These are phyloP conservation scores for Drosophila fungiperda DNA, from an alignment of 2,888 invertebrate species.

Conservation along the genomic window DNA sequence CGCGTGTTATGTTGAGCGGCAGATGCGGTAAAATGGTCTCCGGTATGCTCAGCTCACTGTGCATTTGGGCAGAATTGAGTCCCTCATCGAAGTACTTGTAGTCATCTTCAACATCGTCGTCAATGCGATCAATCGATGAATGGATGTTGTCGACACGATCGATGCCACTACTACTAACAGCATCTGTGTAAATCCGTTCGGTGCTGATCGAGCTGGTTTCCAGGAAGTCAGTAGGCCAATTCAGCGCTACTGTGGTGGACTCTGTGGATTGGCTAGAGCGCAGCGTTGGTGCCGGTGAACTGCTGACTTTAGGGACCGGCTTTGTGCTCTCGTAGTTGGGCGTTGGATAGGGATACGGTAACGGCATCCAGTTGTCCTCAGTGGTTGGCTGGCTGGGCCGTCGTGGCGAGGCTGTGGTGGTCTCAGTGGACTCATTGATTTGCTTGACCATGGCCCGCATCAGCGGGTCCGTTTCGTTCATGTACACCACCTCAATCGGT, in stretches of 20 bases:
- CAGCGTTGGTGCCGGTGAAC: conserved; percentile 31
- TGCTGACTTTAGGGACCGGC: conserved; percentile 21
- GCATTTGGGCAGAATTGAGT: conserved; percentile 67
- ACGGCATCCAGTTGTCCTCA: conserved; percentile 71
- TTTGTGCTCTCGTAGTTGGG: conserved; percentile 57
- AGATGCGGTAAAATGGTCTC: conserved; percentile 64
- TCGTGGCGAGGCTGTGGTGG: conserved; percentile 33
- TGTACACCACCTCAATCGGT: conserved; percentile 46
- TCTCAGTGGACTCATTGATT: conserved; percentile 74
- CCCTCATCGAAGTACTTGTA: conserved; percentile 62
- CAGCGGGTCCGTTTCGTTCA: conserved; percentile 60
- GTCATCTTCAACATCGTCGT: conserved; percentile 65
- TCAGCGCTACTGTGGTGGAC: conserved; percentile 52
- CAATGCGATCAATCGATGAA: conserved; percentile 52
- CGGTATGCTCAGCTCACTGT: conserved; percentile 72
- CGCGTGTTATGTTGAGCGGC: conserved; percentile 77
- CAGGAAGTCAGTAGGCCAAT: conserved; percentile 80
- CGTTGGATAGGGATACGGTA: conserved; percentile 65
- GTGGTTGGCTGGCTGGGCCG: conserved; percentile 31
- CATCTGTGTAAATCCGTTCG: conserved; percentile 31
- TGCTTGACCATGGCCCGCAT: conserved; percentile 63
- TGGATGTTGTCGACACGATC: conserved; percentile 40
- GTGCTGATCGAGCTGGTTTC: conserved; percentile 50
- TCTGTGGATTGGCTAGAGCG: conserved; percentile 39
- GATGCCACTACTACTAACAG: conserved; percentile 31